Evolutionary conservation across 1,140 invertebrate genomes (phyloP), one percentile per base, ranked within the genome.

Genomic region (Mizuhopecten yessoensis): DNA sequence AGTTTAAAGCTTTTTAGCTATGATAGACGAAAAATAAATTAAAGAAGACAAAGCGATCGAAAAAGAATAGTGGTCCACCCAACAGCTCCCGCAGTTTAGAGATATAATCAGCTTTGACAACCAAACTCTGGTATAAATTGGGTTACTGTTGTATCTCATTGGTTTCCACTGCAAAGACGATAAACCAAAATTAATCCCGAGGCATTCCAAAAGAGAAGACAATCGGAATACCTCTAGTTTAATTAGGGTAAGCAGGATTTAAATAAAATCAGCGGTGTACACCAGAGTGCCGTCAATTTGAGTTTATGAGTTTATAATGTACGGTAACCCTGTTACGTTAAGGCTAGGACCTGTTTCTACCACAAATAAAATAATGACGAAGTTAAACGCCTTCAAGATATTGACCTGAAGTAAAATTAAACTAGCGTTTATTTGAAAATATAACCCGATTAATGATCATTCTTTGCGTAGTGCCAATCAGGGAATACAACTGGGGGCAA

Each of bases 341-440:
- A 13, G 42, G 42, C 42, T 45, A 29, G n/a, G 57, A 75, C 23
- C n/a, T 57, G 20, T 75, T n/a, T 75, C 1, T 29, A 5, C 57
- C 1, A 75, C 57, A 75, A 5, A 75, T 29, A 75, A n/a, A 5
- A 57, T 57, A 57, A 57, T 17, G 45, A 75, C n/a, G 23, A 29
- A 29, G 57, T 7, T 29, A n/a, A 23, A 29, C n/a, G 17, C 29
- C n/a, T 29, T n/a, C 9, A 29, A 17, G 57, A 75, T 75, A 75
- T 29, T 75, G 23, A 75, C 15, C n/a, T 75, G 1, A 29, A n/a
- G 23, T 75, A 75, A 75, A 75, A 75, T 75, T 29, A 75, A 75
- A 75, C n/a, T 75, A n/a, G 29, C 57, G 29, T 75, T 75, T 75
- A 75, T 75, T 75, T 75, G 57, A 29, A 75, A 29, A 57, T 57